Conservation (phyloP, 2,797 vertebrate species). For the Cryptoprocta ferox region DNA sequence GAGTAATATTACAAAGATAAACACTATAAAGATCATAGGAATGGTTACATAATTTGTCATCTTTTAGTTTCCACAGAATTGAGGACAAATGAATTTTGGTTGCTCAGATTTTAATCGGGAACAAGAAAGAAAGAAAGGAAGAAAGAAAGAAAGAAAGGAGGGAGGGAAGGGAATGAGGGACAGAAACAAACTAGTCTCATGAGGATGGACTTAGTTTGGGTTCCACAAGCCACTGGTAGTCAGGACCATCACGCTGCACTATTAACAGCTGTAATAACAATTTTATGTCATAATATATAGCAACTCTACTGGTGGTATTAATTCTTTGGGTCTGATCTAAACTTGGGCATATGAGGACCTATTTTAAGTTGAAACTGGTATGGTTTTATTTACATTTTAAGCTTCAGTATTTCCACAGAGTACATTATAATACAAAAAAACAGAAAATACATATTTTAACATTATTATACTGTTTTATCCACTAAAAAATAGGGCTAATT, state of each 20-base stretch:
- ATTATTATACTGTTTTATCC: background rate
- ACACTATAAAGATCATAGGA: slow-evolving; percentile 3
- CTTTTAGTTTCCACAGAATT: background rate
- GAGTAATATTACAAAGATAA: background rate
- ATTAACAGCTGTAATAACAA: background rate
- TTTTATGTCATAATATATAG: background rate
- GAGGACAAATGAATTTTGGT: slow-evolving; percentile 13
- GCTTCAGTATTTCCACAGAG: background rate
- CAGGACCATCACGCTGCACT: background rate
- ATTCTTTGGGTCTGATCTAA: background rate
- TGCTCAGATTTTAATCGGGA: background rate
- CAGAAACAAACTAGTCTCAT: background rate
- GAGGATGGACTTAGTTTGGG: background rate
- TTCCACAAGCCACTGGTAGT: background rate
- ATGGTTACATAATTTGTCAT: background rate
- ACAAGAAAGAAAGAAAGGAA: background rate
- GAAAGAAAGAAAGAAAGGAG: background rate
- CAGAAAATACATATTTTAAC: background rate
- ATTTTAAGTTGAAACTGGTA: background rate
- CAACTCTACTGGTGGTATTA: background rate
- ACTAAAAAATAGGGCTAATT: background rate
- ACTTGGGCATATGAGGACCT: background rate
- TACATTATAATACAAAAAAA: background rate
- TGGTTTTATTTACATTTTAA: background rate
- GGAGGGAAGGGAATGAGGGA: background rate